Percentiles rank a stretch among this genome's conserved stretches.
phyloP scores from a whole-genome alignment of 2,888 invertebrate species.

The Eristalinus aeneus region DNA sequence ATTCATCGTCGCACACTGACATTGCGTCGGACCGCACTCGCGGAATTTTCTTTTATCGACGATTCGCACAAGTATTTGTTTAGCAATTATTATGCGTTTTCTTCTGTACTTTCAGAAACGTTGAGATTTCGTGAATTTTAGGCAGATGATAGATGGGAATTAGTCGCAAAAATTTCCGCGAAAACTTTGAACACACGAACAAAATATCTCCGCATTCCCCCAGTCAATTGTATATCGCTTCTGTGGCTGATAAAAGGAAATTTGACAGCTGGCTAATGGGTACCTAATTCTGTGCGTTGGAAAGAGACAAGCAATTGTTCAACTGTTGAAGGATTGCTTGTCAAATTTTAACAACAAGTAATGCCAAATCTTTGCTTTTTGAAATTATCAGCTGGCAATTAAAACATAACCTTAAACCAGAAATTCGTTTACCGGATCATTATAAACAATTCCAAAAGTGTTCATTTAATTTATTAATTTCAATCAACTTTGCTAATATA shows the following conservation, averaged over 20 bases:
- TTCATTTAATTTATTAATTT: no score
- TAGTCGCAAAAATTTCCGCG: slow-evolving; percentile 15
- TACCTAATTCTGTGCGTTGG: slow-evolving; percentile 12
- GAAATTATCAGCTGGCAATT: neutral
- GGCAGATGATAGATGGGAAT: neutral
- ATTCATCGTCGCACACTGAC: slow-evolving; percentile 53
- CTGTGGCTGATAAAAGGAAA: slow-evolving; percentile 60
- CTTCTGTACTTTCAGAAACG: neutral
- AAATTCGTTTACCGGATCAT: no score
- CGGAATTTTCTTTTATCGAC: slow-evolving; percentile 40
- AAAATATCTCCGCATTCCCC: slow-evolving; percentile 41
- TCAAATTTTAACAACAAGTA: neutral
- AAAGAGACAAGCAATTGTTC: slow-evolving; percentile 6
- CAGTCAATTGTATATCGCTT: slow-evolving; percentile 47
- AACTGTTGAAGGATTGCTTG: neutral
- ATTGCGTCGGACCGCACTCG: slow-evolving; percentile 59
- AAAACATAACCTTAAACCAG: no score
- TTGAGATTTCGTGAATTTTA: neutral
- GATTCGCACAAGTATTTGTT: neutral
- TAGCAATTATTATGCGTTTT: neutral
- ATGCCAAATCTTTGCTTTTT: neutral
- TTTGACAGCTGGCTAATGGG: slow-evolving; percentile 56
- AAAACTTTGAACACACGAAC: slow-evolving; percentile 28
- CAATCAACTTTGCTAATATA: no score
- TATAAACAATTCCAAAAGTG: no score